These are phyloP conservation scores for Corythucha ciliata DNA, from an alignment of 2,888 invertebrate species.

Conservation along the genomic window DNA sequence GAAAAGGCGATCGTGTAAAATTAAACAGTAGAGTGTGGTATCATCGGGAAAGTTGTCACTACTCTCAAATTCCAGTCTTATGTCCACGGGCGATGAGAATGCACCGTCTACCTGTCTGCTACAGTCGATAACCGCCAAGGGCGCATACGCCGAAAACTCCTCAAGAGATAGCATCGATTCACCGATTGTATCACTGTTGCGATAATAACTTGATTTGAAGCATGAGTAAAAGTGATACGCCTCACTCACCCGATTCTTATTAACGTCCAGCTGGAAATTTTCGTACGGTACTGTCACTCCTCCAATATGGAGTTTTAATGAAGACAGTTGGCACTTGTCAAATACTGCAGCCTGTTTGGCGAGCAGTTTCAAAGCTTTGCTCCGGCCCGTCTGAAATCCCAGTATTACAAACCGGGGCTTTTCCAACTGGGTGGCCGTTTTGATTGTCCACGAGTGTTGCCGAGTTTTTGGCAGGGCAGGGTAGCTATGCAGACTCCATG, in stretches of 20 bases:
- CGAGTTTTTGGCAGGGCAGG: conserved; percentile 38
- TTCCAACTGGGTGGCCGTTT: conserved; percentile 39
- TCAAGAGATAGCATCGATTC: conserved; percentile 31
- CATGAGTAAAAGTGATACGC: conserved; percentile 14
- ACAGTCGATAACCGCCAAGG: no score
- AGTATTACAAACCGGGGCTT: conserved; percentile 41
- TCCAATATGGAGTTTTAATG: conserved; percentile 40
- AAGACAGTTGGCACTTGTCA: conserved; percentile 38
- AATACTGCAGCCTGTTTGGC: conserved; percentile 31
- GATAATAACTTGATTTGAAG: conserved; percentile 28
- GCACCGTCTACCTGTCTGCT: no score
- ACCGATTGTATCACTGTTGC: conserved; percentile 36
- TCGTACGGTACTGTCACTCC: conserved; percentile 40
- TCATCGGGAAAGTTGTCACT: conserved; percentile 29
- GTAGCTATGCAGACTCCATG: conserved; percentile 41
- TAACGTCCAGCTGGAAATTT: conserved; percentile 38
- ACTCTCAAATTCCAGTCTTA: conserved; percentile 34
- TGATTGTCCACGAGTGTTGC: conserved; percentile 38
- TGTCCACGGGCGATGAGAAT: no score
- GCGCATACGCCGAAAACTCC: conserved; percentile 12
- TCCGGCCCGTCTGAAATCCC: conserved; percentile 40
- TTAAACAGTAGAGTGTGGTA: conserved; percentile 37
- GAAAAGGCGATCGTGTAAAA: conserved; percentile 34
- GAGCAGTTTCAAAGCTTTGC: no score
- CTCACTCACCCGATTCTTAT: conserved; percentile 31